phyloP scores from a whole-genome alignment of 1,140 invertebrate genomes.

The Drosophila trapezifrons region DNA sequence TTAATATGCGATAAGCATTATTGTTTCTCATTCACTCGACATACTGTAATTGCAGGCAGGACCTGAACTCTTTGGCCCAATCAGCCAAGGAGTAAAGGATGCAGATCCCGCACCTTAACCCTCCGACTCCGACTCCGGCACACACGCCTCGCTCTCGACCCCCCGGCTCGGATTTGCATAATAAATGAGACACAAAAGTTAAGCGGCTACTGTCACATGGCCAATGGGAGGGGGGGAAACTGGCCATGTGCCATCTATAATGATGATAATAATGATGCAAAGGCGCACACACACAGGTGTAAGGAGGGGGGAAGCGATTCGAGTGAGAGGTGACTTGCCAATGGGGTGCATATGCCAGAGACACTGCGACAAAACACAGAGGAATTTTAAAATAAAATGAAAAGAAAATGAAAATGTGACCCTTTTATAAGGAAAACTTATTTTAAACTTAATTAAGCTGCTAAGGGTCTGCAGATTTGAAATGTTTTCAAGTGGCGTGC shows the following conservation, averaged over 20 bases:
- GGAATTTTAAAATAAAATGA: not conserved
- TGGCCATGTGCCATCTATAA: slow-evolving; percentile 74
- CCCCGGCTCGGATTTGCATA: slow-evolving; percentile 68
- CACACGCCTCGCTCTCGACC: slow-evolving; percentile 1
- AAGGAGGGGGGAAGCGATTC: slow-evolving; percentile 36
- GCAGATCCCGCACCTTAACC: slow-evolving; percentile 21
- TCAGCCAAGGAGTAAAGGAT: slow-evolving; percentile 34
- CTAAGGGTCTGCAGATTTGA: too few species aligned
- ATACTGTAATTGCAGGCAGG: slow-evolving; percentile 58
- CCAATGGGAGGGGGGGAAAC: slow-evolving; percentile 32
- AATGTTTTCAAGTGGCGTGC: too few species aligned
- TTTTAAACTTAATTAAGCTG: too few species aligned
- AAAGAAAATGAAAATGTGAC: too few species aligned
- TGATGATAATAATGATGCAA: slow-evolving; percentile 78
- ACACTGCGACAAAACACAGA: not conserved
- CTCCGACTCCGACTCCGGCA: too few species aligned
- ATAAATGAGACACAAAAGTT: slow-evolving; percentile 80
- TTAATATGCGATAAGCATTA: slow-evolving; percentile 54
- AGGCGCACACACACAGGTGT: slow-evolving; percentile 56
- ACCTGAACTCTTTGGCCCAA: slow-evolving; percentile 65
- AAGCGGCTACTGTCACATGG: slow-evolving; percentile 77
- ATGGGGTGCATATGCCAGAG: slow-evolving; percentile 47
- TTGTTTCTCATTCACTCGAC: slow-evolving; percentile 26
- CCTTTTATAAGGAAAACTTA: too few species aligned
- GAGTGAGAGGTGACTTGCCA: slow-evolving; percentile 48